These are phyloP conservation scores for Orchesella cincta DNA, from an alignment of 1,140 invertebrate species.

Conservation along the genomic window DNA sequence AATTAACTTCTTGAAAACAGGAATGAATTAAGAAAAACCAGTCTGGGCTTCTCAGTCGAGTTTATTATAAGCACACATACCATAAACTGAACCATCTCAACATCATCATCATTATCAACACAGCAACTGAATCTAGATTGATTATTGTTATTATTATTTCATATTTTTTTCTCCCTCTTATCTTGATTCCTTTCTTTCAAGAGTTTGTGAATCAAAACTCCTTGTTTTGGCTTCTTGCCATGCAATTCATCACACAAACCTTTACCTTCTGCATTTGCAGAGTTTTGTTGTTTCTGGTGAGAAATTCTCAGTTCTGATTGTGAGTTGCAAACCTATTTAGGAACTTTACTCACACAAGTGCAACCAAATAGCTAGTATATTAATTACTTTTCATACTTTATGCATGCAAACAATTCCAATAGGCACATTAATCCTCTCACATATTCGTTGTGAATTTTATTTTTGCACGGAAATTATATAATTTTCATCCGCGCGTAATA, in stretches of 20 bases:
- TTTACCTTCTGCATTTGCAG: too few species aligned
- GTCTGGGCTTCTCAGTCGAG: not conserved
- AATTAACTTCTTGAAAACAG: not conserved
- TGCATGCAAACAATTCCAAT: too few species aligned
- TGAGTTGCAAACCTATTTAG: not conserved
- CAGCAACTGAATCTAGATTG: not conserved
- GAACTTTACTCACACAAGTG: too few species aligned
- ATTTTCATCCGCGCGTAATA: too few species aligned
- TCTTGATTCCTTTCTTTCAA: constrained; percentile 12
- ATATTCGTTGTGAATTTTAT: too few species aligned
- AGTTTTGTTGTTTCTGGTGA: too few species aligned
- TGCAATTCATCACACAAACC: not conserved
- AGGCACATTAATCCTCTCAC: too few species aligned
- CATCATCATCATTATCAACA: not conserved
- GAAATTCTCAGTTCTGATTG: not conserved
- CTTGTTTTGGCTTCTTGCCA: not conserved
- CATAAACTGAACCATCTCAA: not conserved
- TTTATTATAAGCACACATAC: not conserved
- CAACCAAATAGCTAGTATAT: too few species aligned
- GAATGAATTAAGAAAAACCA: constrained; percentile 11
- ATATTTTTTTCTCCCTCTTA: not conserved
- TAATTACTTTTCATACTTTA: too few species aligned
- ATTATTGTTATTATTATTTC: constrained; percentile 13
- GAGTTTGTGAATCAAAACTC: not conserved
- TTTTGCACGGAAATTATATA: too few species aligned